Percentiles rank a stretch among this genome's conserved stretches.
These are phyloP conservation scores for Parauchenoglanis ngamensis DNA, from an alignment of 2,797 vertebrate genomes.

Conservation along the genomic window DNA sequence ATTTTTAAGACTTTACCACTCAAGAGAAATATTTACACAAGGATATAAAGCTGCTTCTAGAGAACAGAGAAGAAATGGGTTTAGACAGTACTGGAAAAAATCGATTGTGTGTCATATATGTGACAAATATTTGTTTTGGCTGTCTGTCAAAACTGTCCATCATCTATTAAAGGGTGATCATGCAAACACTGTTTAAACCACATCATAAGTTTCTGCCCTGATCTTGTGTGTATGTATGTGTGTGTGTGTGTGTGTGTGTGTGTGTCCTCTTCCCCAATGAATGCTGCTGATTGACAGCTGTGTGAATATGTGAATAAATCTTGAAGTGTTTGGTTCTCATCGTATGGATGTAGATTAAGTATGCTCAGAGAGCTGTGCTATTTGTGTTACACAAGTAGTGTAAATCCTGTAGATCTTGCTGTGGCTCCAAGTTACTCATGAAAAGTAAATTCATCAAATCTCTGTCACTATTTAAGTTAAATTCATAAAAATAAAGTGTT, in stretches of 20 bases:
- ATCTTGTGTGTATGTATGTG: background rate
- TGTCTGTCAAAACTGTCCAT: constrained; percentile 8
- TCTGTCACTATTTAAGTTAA: background rate
- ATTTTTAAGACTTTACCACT: background rate
- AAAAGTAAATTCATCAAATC: background rate
- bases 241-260: background rate
- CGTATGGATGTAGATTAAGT: background rate
- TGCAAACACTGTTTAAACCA: background rate
- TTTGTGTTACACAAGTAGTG: background rate
- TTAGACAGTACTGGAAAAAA: background rate
- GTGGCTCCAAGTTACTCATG: background rate
- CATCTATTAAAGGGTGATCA: background rate
- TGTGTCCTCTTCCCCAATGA: background rate
- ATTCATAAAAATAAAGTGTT: background rate
- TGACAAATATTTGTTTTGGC: background rate
- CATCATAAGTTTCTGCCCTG: background rate
- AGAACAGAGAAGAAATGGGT: background rate
- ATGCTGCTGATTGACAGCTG: background rate
- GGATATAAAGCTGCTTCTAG: background rate
- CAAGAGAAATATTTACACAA: background rate
- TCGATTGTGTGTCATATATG: background rate
- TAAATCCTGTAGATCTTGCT: background rate
- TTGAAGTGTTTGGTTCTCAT: background rate
- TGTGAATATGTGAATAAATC: background rate
- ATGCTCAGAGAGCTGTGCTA: background rate